Conservation (phyloP, 2,113 vertebrate species). For the Cephalopholis sonnerati region DNA sequence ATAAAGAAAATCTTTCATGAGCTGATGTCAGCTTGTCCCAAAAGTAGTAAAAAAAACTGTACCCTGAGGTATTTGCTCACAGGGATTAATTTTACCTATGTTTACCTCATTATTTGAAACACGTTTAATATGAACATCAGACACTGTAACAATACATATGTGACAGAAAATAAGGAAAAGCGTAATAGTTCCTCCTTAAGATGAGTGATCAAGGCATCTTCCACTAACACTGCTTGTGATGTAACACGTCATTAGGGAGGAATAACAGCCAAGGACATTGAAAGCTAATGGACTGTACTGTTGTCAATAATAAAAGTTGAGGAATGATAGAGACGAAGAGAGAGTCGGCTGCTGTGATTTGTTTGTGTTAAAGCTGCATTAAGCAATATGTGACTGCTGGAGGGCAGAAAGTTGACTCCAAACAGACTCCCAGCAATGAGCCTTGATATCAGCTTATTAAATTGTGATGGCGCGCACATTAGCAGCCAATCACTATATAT, state of each 20-base stretch:
- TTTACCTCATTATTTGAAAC: no score
- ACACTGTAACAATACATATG: no score
- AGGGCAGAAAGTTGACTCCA: conserved; percentile 34
- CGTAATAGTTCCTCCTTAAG: not conserved
- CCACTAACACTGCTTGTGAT: conserved; percentile 26
- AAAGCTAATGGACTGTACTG: conserved; percentile 57
- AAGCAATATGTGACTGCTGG: conserved; percentile 28
- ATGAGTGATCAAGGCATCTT: conserved; percentile 25
- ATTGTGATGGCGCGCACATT: conserved; percentile 21
- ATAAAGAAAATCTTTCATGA: no score
- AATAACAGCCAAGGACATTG: conserved; percentile 53
- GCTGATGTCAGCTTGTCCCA: no score
- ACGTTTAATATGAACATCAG: no score
- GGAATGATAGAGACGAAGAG: conserved; percentile 40
- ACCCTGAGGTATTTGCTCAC: no score
- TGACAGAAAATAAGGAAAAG: no score
- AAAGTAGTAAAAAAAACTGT: no score
- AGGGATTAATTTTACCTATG: no score
- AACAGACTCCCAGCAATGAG: conserved; percentile 26
- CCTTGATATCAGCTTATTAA: conserved; percentile 40
- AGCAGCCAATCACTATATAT: conserved; percentile 26
- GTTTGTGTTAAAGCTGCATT: conserved; percentile 49
- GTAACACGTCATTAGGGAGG: conserved; percentile 37
- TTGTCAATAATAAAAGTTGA: conserved; percentile 55
- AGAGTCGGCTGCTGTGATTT: conserved; percentile 34